phyloP scores from a whole-genome alignment of 2,797 vertebrate genomes.

The Malurus splendens region DNA sequence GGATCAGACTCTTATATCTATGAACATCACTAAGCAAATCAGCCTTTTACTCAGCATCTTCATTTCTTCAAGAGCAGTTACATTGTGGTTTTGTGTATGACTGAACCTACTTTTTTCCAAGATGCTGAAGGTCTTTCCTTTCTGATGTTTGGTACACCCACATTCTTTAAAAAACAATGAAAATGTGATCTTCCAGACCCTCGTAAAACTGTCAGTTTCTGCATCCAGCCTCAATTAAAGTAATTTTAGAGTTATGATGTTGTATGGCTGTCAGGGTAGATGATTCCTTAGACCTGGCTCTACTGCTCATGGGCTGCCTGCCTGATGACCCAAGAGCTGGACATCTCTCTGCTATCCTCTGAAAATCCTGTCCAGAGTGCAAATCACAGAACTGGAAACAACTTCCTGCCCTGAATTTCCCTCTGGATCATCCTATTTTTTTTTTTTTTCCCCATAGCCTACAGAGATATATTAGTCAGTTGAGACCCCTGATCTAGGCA shows the following conservation, averaged over 20 bases:
- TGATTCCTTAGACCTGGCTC: background rate
- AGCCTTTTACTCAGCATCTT: background rate
- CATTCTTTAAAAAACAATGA: background rate
- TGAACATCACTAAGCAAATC: background rate
- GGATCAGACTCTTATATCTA: background rate
- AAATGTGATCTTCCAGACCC: background rate
- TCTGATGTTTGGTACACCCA: background rate
- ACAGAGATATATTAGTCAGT: background rate
- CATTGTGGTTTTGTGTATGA: background rate
- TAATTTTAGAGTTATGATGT: background rate
- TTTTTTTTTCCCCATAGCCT: background rate
- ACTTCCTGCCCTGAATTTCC: background rate
- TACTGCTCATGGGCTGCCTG: background rate
- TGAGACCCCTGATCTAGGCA: rapidly evolving
- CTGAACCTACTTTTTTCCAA: background rate
- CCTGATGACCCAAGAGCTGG: background rate
- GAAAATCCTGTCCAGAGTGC: background rate
- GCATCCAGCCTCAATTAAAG: background rate
- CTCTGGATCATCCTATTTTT: background rate
- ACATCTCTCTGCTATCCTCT: background rate
- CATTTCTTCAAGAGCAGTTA: background rate
- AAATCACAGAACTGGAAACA: background rate
- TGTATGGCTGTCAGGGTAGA: background rate
- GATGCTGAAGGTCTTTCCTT: background rate
- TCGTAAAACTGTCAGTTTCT: background rate